Evolutionary conservation across 2,888 invertebrate species (phyloP), one percentile per base, ranked within the genome.

Genomic region (Epistrophella euchroma): DNA sequence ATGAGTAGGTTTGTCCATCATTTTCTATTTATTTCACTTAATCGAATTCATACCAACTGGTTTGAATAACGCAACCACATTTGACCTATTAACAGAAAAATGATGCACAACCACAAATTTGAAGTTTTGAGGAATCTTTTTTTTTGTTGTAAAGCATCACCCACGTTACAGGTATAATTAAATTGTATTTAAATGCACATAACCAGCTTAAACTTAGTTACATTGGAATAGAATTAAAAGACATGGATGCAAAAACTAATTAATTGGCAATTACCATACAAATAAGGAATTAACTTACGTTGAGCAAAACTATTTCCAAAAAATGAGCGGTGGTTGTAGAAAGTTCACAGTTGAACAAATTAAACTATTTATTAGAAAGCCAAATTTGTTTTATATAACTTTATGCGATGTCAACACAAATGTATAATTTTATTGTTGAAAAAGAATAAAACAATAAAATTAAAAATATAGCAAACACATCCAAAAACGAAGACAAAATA

Each of bases 381-480:
- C 50, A 60, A 73, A 60, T 68, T 32, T 43, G 45, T 75, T 84
- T 79, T 80, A 72, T 72, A 72, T 62, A 76, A 81, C 40, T 66
- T 47, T 43, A 47, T 60, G 75, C 62, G 66, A 73, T 81, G 81
- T 85, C 81, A 81, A 85, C 80, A 81, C 37, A 76, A 76, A 58
- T 66, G 6, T 58, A 55, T 71, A 28, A 64, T 47, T 58, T 37
- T 52, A n/a, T 37, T 52, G 22, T 52, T 11, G 45, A 37, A 43
- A 50, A 56, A 71, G 78, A 80, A 76, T 62, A 66, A 76, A 76
- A 85, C 40, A 62, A 70, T 32, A 58, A 83, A 74, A n/a, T 66
- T 17, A 78, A 50, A 25, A 73, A 45, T 2, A 15, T 50, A 58
- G 55, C 43, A 7, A 52, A 15, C 58, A 11, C 62, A 60, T 73